phyloP scores from a whole-genome alignment of 1,140 invertebrate species.

The Dryas iulia region DNA sequence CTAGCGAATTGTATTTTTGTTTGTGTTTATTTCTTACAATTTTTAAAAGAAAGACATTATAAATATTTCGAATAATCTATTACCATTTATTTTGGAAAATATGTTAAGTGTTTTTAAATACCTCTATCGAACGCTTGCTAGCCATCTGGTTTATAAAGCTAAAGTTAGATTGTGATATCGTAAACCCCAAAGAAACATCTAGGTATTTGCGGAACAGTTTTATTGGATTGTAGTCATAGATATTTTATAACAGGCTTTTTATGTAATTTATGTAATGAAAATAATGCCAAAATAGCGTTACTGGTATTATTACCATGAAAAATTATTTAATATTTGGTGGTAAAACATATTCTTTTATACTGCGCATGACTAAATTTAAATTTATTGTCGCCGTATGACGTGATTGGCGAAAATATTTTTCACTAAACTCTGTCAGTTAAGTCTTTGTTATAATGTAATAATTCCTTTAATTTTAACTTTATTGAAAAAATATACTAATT shows the following conservation, averaged over 20 bases:
- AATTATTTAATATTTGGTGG: neutral
- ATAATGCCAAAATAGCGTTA: neutral
- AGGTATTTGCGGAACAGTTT: conserved; percentile 56
- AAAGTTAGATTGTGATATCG: conserved; percentile 79
- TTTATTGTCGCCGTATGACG: conserved; percentile 28
- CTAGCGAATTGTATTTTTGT: conserved; percentile 31
- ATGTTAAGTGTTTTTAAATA: conserved; percentile 43
- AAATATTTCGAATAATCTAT: conserved; percentile 6
- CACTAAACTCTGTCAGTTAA: neutral
- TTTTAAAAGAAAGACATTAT: neutral
- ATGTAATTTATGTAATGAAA: neutral
- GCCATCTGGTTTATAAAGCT: conserved; percentile 79
- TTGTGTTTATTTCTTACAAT: neutral
- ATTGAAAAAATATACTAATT: neutral
- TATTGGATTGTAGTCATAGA: conserved; percentile 20
- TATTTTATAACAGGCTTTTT: conserved; percentile 8
- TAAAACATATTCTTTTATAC: conserved; percentile 38
- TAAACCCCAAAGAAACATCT: conserved; percentile 71
- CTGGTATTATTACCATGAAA: neutral
- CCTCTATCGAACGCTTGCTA: conserved; percentile 66
- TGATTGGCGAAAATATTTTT: conserved; percentile 21
- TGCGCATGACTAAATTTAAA: conserved; percentile 64
- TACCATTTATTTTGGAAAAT: conserved; percentile 14
- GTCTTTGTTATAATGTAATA: neutral
- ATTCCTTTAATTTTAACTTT: neutral